phyloP scores from a whole-genome alignment of 2,113 vertebrate species.

The Holacanthus passer region DNA sequence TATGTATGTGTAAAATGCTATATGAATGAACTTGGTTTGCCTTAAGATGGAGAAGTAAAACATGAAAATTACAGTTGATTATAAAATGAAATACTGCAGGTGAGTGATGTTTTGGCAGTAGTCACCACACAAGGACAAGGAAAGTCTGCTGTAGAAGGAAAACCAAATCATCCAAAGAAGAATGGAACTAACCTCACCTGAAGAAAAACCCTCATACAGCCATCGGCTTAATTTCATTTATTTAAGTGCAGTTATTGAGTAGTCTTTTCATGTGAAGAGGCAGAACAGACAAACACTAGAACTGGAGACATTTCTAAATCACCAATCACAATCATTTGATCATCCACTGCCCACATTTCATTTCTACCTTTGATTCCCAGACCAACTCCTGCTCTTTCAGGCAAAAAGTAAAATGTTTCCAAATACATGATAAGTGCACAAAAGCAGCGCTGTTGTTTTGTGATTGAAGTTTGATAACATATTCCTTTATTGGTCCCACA shows the following conservation, averaged over 20 bases:
- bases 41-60: neutral
- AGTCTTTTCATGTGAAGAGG: constrained; percentile 13
- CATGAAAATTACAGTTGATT: neutral
- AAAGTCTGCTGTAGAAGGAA: neutral
- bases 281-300: constrained; percentile 13
- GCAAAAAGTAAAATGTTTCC: neutral
- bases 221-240: constrained; percentile 28
- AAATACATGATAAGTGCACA: neutral
- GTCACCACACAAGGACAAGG: neutral
- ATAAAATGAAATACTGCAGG: neutral
- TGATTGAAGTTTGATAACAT: neutral
- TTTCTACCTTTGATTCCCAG: neutral
- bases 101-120: neutral
- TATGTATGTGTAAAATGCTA: too few species aligned
- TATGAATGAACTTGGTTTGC: neutral
- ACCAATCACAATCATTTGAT: neutral
- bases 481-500: too few species aligned
- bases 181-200: neutral
- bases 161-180: neutral
- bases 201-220: neutral
- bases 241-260: constrained; percentile 25
- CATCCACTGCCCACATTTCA: neutral
- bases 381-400: neutral
- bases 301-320: neutral
- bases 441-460: neutral